A percentile compares a stretch with the other conserved stretches of the same genome.
Evolutionary conservation across 2,797 vertebrate genomes (phyloP).

Genomic region (Trachurus trachurus): DNA sequence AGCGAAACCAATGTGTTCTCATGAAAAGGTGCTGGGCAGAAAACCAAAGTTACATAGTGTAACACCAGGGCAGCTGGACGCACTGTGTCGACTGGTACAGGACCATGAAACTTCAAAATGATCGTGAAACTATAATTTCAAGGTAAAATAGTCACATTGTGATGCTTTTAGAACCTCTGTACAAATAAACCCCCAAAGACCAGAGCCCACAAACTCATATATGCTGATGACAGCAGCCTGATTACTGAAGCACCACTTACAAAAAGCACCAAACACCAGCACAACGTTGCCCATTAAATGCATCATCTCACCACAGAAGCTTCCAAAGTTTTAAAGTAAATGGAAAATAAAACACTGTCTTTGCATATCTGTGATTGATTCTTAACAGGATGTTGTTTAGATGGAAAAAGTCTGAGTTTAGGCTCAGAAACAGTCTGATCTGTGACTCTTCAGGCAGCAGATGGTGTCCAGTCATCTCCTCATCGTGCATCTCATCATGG

Average conservation of each 20-base stretch:
- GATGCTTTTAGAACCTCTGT: neutral
- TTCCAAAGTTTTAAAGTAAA: neutral
- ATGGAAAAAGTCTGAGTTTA: neutral
- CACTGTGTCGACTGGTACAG: too few species aligned
- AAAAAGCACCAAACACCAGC: neutral
- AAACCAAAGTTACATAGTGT: too few species aligned
- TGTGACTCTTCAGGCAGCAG: neutral
- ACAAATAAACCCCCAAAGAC: neutral
- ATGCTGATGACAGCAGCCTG: conserved; percentile 20
- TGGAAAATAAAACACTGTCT: neutral
- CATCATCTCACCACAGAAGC: neutral
- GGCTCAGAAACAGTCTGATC: neutral
- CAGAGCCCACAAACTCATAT: neutral
- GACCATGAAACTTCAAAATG: too few species aligned
- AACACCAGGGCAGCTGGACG: too few species aligned
- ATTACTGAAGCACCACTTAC: neutral
- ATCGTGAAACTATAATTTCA: too few species aligned
- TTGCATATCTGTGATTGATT: neutral
- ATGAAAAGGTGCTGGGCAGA: too few species aligned
- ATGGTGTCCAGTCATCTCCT: conserved; percentile 8
- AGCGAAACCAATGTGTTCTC: too few species aligned
- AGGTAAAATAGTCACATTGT: too few species aligned
- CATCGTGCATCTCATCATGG: neutral
- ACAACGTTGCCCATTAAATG: neutral
- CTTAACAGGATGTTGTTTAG: neutral